Evolutionary conservation across 2,888 invertebrate species (phyloP), one percentile per base, ranked within the genome.

Genomic region (Aphodius sticticus): DNA sequence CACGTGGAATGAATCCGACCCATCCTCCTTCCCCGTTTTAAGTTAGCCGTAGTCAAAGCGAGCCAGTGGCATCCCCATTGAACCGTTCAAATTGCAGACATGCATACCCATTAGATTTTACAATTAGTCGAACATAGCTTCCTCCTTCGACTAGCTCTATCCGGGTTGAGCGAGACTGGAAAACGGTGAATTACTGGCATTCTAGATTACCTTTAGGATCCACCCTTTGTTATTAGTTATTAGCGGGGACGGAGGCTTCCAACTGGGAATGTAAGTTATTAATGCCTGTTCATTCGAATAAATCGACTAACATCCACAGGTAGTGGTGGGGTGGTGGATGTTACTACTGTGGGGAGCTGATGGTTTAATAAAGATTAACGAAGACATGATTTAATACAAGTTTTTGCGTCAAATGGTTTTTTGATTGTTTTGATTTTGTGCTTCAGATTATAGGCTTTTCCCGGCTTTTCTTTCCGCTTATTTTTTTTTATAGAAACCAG

Each of bases 1-100:
- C 53, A 53, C 53, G 53, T 53, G 53, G 53, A 53, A 53, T 53
- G 53, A 53, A 53, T 53, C 53, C 53, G 12, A 7, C 53, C 53
- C 53, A 2, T 53, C 53, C 1, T 12, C 53, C 1, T 12, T 5
- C 53, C 53, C 53, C 53, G 53, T 53, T 53, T 53, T 53, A 53
- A 53, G 53, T 53, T 53, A 53, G 53, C 53, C 53, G 53, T 53
- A 53, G 53, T 53, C 53, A 53, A 53, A 53, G 53, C 53, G 53
- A 53, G 53, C 53, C 53, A 53, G 53, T 53, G 53, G 53, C 53
- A 12, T 53, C 12, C 4, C 53, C 53, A 53, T 53, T 53, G 53
- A 53, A 53, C 53, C 53, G 53, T 53, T 53, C 53, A 53, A 53
- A 53, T 53, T 53, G 53, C 53, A 53, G 53, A 53, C 53, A 53